phyloP scores from a whole-genome alignment of 2,113 vertebrate species.

The Heloderma charlesbogerti region DNA sequence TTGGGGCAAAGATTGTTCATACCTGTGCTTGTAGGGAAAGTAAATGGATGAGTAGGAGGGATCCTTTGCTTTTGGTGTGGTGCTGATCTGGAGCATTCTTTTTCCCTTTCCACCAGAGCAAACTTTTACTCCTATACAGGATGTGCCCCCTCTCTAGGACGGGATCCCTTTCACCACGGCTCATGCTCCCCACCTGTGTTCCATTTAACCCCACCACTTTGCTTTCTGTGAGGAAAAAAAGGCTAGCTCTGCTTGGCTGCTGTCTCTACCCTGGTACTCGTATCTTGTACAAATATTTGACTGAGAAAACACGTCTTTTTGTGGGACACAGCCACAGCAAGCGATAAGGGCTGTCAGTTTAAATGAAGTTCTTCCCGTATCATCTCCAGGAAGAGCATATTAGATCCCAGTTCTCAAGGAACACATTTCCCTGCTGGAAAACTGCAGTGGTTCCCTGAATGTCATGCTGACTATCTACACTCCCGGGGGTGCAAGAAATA shows the following conservation, averaged over 20 bases:
- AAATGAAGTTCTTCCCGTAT: background rate
- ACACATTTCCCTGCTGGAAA: background rate
- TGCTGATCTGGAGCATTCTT: too few relatives aligned
- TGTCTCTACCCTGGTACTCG: background rate
- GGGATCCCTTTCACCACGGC: background rate
- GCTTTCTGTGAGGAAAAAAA: background rate
- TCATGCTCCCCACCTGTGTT: background rate
- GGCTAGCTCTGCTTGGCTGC: background rate
- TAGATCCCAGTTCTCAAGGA: background rate
- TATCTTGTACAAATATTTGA: constrained; percentile 3
- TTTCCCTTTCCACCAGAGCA: too few relatives aligned
- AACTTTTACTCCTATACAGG: background rate
- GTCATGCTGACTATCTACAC: background rate
- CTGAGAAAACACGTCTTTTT: background rate
- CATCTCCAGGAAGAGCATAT: background rate
- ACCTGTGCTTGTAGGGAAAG: too few relatives aligned
- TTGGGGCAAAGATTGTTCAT: too few relatives aligned
- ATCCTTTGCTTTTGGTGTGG: too few relatives aligned
- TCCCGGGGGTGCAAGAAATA: background rate
- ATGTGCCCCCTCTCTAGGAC: background rate
- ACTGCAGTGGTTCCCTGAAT: background rate
- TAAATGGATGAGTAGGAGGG: too few relatives aligned
- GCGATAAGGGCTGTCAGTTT: background rate
- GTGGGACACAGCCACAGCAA: background rate
- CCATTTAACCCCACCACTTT: background rate